A percentile compares a stretch with the other conserved stretches of the same genome.
phyloP scores from a whole-genome alignment of 2,888 invertebrate genomes.

The Sipha maydis region DNA sequence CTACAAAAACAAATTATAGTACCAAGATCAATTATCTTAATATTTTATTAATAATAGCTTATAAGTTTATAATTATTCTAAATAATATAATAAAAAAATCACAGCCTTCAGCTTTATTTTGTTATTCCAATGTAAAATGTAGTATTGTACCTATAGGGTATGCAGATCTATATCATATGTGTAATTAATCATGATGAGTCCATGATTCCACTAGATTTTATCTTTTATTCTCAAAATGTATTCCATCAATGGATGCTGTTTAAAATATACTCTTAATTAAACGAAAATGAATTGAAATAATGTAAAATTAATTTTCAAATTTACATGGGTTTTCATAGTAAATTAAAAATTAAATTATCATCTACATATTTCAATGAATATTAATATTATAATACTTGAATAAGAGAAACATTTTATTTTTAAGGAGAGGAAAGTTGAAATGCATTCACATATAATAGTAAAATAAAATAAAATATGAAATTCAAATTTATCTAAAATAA shows the following conservation, averaged over 20 bases:
- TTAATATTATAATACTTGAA: not conserved
- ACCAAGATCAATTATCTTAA: conserved; percentile 32
- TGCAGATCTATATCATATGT: no score
- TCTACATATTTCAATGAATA: conserved; percentile 14
- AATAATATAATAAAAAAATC: not conserved
- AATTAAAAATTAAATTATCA: not conserved
- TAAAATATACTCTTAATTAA: not conserved
- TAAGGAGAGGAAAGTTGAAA: not conserved
- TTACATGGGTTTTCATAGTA: not conserved
- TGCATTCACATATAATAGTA: not conserved
- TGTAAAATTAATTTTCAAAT: no score
- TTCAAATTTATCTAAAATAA: conserved; percentile 45
- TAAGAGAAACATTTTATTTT: conserved; percentile 18
- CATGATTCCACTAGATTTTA: no score
- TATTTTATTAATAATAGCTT: conserved; percentile 10
- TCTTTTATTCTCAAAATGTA: no score
- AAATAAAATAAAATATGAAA: conserved; percentile 18
- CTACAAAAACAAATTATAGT: conserved; percentile 33
- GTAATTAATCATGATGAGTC: no score
- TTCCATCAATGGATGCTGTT: no score
- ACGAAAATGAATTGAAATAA: not conserved
- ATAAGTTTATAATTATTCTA: not conserved
- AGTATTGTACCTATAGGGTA: no score
- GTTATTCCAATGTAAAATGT: no score
- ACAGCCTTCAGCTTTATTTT: not conserved